Evolutionary conservation across 2,888 invertebrate genomes (phyloP).

Genomic region (Xestia c-nigrum): DNA sequence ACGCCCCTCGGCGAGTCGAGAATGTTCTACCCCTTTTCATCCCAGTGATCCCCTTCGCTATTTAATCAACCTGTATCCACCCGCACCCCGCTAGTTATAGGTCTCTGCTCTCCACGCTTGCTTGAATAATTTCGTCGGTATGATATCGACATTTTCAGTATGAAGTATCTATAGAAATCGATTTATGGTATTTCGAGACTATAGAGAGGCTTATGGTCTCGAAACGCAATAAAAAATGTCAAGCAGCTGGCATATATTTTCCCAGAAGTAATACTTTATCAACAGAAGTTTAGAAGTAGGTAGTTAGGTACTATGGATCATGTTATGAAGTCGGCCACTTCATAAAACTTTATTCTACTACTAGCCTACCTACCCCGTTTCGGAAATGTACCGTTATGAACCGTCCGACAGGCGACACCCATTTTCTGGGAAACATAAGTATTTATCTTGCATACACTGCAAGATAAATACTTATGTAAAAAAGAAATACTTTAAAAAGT

Average conservation of each 20-base stretch:
- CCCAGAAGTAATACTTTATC: background rate
- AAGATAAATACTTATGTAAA: background rate
- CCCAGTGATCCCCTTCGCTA: constrained; percentile 61
- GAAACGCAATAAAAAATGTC: background rate
- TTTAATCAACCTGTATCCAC: constrained; percentile 56
- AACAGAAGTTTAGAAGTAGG: background rate
- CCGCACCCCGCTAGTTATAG: constrained; percentile 17
- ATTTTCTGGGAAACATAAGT: constrained; percentile 25
- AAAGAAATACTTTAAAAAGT: constrained; percentile 37
- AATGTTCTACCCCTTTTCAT: constrained; percentile 61
- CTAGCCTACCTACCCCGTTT: constrained; percentile 11
- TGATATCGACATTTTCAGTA: constrained; percentile 21
- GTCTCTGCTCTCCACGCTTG: constrained; percentile 26
- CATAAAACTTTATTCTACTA: background rate
- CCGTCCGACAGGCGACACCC: constrained; percentile 18
- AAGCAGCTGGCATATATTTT: background rate
- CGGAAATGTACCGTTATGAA: constrained; percentile 28
- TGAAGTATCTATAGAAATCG: background rate
- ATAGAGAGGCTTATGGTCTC: no score
- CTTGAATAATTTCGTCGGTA: constrained; percentile 16
- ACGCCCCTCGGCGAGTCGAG: constrained; percentile 47
- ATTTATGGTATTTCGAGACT: no score
- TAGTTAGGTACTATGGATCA: background rate
- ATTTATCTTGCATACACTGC: no score
- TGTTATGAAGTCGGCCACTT: background rate